Conservation (phyloP, 2,113 vertebrate species). For the zebrafish (Danio rerio) region GRCz12tu NC_133177.1:48899501-48900000, state of each 20-base stretch:
- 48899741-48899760: not conserved
- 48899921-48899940: not conserved
- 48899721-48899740: conserved; percentile 13
- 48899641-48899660: no score
- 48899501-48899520: no score
- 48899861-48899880: not conserved
- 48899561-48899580: not conserved
- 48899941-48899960: not conserved
- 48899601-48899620: not conserved
- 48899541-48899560: conserved; percentile 8
- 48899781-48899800: not conserved
- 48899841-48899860: not conserved
- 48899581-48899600: not conserved
- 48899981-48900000: not conserved
- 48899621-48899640: no score
- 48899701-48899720: conserved; percentile 26
- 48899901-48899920: not conserved
- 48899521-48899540: no score
- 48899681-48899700: conserved; percentile 32
- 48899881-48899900: conserved; percentile 1
- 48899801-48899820: not conserved
- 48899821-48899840: not conserved
- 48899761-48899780: not conserved
- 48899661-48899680: conserved; percentile 25
- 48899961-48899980: not conserved